phyloP scores from a whole-genome alignment of 2,888 invertebrate species.

The Drosophila bunnanda region DNA sequence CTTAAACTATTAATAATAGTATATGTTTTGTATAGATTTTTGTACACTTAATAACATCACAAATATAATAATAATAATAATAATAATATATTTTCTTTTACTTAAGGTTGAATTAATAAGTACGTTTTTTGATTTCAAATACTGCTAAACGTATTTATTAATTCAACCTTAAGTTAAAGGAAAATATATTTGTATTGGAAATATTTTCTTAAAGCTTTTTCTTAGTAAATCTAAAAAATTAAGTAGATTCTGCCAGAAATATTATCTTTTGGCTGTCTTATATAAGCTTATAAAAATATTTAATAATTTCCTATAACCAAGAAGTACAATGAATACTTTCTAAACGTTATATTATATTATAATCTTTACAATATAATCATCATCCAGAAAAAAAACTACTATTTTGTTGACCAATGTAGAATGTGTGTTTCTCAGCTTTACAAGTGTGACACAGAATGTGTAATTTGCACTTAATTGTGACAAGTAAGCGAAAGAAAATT shows the following conservation, averaged over 20 bases:
- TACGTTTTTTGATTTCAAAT: no score
- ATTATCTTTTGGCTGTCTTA: not conserved
- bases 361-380: no score
- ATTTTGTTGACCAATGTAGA: conserved; percentile 11
- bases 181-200: no score
- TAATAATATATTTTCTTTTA: not conserved
- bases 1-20: not conserved
- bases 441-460: conserved; percentile 51
- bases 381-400: not conserved
- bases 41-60: not conserved
- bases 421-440: conserved; percentile 8
- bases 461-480: conserved; percentile 71
- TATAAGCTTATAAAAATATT: not conserved
- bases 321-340: no score
- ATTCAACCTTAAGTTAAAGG: no score
- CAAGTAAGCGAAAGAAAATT: conserved; percentile 67
- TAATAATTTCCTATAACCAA: not conserved
- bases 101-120: no score
- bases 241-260: not conserved
- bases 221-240: not conserved
- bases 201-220: not conserved
- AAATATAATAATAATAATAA: not conserved
- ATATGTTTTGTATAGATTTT: not conserved
- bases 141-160: no score
- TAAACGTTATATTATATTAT: not conserved